These are phyloP conservation scores for Motacilla alba DNA, from an alignment of 2,113 vertebrate species.

Conservation along the genomic window DNA sequence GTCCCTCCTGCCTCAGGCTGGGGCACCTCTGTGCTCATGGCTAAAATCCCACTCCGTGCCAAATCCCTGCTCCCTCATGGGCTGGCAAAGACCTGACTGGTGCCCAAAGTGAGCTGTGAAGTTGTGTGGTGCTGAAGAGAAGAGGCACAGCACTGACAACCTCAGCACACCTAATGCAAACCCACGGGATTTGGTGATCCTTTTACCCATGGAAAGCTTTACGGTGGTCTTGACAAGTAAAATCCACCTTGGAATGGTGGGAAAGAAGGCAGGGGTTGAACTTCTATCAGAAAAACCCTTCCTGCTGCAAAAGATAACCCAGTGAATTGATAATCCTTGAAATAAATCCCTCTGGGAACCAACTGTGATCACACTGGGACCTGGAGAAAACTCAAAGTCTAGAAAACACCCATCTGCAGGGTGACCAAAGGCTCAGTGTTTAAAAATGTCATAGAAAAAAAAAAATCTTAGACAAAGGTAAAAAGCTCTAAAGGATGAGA, in stretches of 20 bases:
- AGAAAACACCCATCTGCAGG: not conserved
- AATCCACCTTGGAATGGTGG: not conserved
- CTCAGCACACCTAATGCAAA: not conserved
- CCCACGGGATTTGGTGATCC: not conserved
- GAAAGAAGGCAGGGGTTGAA: not conserved
- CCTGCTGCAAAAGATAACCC: not conserved
- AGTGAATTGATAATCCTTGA: not conserved
- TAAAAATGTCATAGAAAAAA: not conserved
- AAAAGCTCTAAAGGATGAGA: not conserved
- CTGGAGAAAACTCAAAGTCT: not conserved
- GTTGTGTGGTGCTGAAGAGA: not conserved
- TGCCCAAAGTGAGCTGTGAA: not conserved
- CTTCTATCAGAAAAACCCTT: not conserved
- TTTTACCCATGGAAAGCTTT: not conserved
- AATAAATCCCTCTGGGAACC: not conserved
- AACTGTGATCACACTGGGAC: not conserved
- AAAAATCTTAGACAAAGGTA: not conserved
- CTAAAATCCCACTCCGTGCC: not conserved
- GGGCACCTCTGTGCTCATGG: not conserved
- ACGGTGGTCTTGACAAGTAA: not conserved
- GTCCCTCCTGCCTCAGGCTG: not conserved
- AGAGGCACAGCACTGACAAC: not conserved
- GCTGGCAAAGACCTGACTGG: not conserved
- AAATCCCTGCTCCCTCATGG: not conserved
- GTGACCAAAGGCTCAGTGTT: not conserved